phyloP scores from a whole-genome alignment of 1,140 invertebrate genomes.

The Diachasmimorpha longicaudata region DNA sequence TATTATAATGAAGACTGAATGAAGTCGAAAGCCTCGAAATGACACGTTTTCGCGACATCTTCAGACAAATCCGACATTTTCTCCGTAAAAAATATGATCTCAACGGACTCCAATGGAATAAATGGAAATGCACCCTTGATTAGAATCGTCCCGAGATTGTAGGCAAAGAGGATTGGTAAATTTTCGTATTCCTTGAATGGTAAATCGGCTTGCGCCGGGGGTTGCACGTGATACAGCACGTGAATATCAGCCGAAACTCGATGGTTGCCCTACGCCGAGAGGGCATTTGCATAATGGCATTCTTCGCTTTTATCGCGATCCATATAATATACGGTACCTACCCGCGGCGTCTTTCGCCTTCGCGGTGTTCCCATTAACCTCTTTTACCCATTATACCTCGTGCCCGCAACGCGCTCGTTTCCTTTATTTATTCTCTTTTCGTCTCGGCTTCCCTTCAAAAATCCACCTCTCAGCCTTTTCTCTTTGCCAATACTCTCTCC shows the following conservation, averaged over 20 bases:
- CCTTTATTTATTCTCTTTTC: slow-evolving; percentile 24
- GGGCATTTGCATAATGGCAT: slow-evolving; percentile 44
- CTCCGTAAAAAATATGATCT: too few relatives aligned
- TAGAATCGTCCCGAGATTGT: neutral
- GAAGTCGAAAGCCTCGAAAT: too few relatives aligned
- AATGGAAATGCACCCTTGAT: neutral
- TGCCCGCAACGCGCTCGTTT: slow-evolving; percentile 26
- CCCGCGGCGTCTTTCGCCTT: slow-evolving; percentile 27
- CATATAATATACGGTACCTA: slow-evolving; percentile 27
- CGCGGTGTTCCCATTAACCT: slow-evolving; percentile 31
- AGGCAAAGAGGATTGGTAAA: neutral
- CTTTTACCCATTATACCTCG: slow-evolving; percentile 25
- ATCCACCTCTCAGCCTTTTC: neutral
- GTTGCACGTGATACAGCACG: slow-evolving; percentile 12
- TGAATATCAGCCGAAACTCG: slow-evolving; percentile 14
- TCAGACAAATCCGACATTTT: too few relatives aligned
- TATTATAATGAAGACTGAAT: too few relatives aligned
- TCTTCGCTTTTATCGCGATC: slow-evolving; percentile 45
- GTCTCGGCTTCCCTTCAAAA: neutral
- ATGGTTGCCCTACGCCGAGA: neutral
- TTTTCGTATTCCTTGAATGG: neutral
- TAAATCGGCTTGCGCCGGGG: neutral
- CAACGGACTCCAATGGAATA: too few relatives aligned
- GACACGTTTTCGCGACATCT: too few relatives aligned
- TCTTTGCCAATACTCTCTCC: slow-evolving; percentile 1